These are phyloP conservation scores for Monoplex corrugatus DNA, from an alignment of 2,888 invertebrate species.

Conservation along the genomic window DNA sequence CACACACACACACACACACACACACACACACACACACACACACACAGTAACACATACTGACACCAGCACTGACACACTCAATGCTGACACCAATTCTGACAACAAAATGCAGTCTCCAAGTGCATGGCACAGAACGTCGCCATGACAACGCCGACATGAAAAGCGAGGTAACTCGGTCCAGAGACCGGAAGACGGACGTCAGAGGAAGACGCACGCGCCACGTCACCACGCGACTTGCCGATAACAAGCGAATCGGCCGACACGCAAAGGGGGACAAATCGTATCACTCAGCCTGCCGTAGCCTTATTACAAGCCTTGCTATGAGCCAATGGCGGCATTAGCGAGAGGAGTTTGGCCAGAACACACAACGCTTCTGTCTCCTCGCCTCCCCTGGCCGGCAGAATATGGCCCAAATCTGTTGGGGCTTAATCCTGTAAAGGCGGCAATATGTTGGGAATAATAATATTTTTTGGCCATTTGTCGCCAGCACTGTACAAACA, in stretches of 20 bases:
- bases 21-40: too few relatives aligned
- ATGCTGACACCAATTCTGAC: too few relatives aligned
- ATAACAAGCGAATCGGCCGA: slow-evolving; percentile 36
- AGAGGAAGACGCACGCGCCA: too few relatives aligned
- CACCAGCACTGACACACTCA: too few relatives aligned
- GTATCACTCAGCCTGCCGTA: neutral
- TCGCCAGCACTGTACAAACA: slow-evolving; percentile 43
- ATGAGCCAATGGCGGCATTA: slow-evolving; percentile 38
- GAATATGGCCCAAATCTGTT: slow-evolving; percentile 42
- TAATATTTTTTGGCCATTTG: slow-evolving; percentile 51
- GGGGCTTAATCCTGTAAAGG: slow-evolving; percentile 47
- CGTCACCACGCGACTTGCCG: neutral
- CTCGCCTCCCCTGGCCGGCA: neutral
- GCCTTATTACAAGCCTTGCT: slow-evolving; percentile 32
- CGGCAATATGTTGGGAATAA: slow-evolving; percentile 53
- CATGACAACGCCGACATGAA: too few relatives aligned
- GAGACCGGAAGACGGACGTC: too few relatives aligned
- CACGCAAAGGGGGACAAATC: slow-evolving; percentile 38
- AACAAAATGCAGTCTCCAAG: too few relatives aligned
- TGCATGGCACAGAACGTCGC: too few relatives aligned
- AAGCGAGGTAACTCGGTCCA: too few relatives aligned
- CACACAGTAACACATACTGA: too few relatives aligned
- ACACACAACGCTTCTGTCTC: slow-evolving; percentile 42
- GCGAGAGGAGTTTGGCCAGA: slow-evolving; percentile 33
- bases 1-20: too few relatives aligned